These are phyloP conservation scores for Nerophis ophidion DNA, from an alignment of 2,113 vertebrate genomes.

Conservation along the genomic window DNA sequence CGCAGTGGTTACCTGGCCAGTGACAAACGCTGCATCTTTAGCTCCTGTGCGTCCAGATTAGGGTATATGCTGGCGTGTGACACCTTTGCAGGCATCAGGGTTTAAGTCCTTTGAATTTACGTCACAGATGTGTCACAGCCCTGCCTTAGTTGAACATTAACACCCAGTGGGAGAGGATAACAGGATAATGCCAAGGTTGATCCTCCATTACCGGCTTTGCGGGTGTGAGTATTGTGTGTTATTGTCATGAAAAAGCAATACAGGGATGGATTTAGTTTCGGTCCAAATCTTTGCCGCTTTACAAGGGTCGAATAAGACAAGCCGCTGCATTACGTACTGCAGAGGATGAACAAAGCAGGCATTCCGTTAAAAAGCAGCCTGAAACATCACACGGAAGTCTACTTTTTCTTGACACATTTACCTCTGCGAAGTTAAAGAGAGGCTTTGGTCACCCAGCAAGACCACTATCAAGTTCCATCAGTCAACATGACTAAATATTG, in stretches of 20 bases:
- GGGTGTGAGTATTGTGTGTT: slow-evolving; percentile 20
- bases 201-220: slow-evolving; percentile 27
- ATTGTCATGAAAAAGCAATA: slow-evolving; percentile 12
- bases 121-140: background rate
- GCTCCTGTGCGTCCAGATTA: slow-evolving; percentile 10
- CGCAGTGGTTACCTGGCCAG: slow-evolving; percentile 31
- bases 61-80: background rate
- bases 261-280: slow-evolving; percentile 13
- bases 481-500: slow-evolving; percentile 29
- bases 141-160: slow-evolving; percentile 18
- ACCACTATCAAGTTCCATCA: slow-evolving; percentile 26
- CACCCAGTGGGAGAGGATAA: slow-evolving; percentile 30
- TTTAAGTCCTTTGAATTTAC: slow-evolving; percentile 1
- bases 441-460: background rate
- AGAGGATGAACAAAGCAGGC: background rate
- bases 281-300: slow-evolving; percentile 11
- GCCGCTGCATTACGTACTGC: no score
- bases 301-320: slow-evolving; percentile 7
- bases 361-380: slow-evolving; percentile 1
- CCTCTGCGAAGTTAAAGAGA: slow-evolving; percentile 7
- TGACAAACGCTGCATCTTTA: slow-evolving; percentile 27
- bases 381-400: slow-evolving; percentile 11
- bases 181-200: slow-evolving; percentile 34
- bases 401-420: background rate
- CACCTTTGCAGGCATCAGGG: no score